Evolutionary conservation across 2,888 invertebrate genomes (phyloP).

Genomic region (Drosophila imparisetae): DNA sequence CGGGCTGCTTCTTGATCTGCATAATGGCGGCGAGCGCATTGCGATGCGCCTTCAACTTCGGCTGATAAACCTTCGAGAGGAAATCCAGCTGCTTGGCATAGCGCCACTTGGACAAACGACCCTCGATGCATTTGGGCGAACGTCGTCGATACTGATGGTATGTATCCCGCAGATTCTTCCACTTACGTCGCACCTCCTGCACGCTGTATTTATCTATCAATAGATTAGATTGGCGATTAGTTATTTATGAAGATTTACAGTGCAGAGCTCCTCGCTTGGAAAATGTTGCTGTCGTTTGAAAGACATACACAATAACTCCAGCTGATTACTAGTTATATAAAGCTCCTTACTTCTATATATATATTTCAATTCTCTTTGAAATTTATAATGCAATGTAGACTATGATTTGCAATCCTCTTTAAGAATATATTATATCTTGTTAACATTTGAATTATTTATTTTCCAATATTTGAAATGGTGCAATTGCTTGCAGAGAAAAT

Average conservation of each 20-base stretch:
- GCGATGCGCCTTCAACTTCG: constrained; percentile 82
- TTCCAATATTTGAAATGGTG: neutral
- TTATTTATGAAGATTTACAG: neutral
- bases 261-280: neutral
- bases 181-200: constrained; percentile 82
- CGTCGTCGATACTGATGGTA: constrained; percentile 83
- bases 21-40: constrained; percentile 56
- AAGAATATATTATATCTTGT: neutral
- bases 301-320: neutral
- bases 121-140: constrained; percentile 78
- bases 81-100: constrained; percentile 82
- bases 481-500: neutral
- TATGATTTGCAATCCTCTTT: neutral
- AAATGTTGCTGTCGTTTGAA: neutral
- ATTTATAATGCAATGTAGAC: neutral
- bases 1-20: constrained; percentile 59
- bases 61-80: constrained; percentile 81
- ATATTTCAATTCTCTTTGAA: neutral
- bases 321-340: neutral
- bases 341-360: neutral
- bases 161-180: constrained; percentile 83
- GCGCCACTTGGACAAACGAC: constrained; percentile 82
- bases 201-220: constrained; percentile 71
- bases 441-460: neutral
- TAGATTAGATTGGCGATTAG: neutral